These are phyloP conservation scores for Hipposideros armiger DNA, from an alignment of 2,113 vertebrate genomes.

Conservation along the genomic window DNA sequence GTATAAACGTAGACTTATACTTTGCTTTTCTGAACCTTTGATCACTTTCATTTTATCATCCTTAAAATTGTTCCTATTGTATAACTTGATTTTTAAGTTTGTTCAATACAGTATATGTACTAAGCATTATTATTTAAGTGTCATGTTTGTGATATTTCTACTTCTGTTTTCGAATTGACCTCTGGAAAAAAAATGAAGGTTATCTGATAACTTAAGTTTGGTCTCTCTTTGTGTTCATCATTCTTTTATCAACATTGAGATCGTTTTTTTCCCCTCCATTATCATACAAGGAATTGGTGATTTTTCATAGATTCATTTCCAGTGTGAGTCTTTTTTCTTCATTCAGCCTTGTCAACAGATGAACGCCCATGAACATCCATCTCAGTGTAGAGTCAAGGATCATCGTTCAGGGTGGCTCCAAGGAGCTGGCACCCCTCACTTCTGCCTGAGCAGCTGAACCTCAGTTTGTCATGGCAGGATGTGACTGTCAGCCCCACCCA, in stretches of 20 bases:
- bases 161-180: slow-evolving; percentile 58
- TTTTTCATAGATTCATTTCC: slow-evolving; percentile 69
- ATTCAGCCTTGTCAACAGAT: slow-evolving; percentile 63
- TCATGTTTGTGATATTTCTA: slow-evolving; percentile 1
- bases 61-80: slow-evolving; percentile 44
- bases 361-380: slow-evolving; percentile 28
- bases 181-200: slow-evolving; percentile 50
- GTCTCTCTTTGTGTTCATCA: slow-evolving; percentile 46
- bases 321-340: slow-evolving; percentile 60
- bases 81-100: slow-evolving; percentile 34
- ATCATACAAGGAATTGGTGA: slow-evolving; percentile 48
- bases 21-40: slow-evolving; percentile 37
- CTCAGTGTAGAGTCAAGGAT: not conserved
- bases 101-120: not conserved
- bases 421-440: not conserved
- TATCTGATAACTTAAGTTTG: not conserved
- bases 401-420: not conserved
- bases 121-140: slow-evolving; percentile 41
- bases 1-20: slow-evolving; percentile 8
- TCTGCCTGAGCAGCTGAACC: not conserved
- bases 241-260: slow-evolving; percentile 57
- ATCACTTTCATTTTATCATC: slow-evolving; percentile 17
- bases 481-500: not conserved
- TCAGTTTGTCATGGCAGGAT: slow-evolving; percentile 2
- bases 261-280: slow-evolving; percentile 41